A percentile compares a stretch with the other conserved stretches of the same genome.
phyloP scores from a whole-genome alignment of 2,113 vertebrate genomes.

The Silurus meridionalis region DNA sequence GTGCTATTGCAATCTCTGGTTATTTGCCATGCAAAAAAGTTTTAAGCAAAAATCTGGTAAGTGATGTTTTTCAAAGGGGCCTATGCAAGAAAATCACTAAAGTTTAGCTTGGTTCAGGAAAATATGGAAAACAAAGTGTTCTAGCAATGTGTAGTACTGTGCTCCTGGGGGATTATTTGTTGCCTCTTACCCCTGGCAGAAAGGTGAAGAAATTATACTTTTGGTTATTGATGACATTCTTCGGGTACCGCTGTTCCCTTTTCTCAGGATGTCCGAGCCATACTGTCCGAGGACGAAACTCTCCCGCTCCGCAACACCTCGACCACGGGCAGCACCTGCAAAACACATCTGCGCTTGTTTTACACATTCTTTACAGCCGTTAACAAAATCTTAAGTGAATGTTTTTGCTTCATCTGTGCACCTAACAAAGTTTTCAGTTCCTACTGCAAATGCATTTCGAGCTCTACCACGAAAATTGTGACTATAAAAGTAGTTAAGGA shows the following conservation, averaged over 20 bases:
- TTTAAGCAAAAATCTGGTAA: constrained; percentile 39
- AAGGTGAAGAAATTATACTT: constrained; percentile 99
- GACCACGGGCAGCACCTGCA: constrained; percentile 90
- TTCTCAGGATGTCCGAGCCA: constrained; percentile 98
- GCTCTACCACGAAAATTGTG: neutral
- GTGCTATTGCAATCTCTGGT: constrained; percentile 43
- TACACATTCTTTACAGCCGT: neutral
- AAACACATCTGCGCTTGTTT: neutral
- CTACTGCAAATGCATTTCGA: neutral
- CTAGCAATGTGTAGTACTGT: neutral
- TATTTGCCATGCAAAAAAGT: constrained; percentile 73
- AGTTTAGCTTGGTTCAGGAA: neutral
- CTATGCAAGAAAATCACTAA: constrained; percentile 15
- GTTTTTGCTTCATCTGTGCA: neutral
- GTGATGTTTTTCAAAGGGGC: constrained; percentile 21
- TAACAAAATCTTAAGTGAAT: neutral
- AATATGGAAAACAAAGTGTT: constrained; percentile 22
- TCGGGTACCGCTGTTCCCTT: constrained; percentile 92
- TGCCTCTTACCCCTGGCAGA: constrained; percentile 83
- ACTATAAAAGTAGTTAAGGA: neutral
- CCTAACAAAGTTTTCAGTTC: neutral
- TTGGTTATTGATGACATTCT: constrained; percentile 99
- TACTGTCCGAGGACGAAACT: constrained; percentile 89
- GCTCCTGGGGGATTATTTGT: neutral
- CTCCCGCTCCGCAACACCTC: constrained; percentile 88